Conservation (phyloP, 2,113 vertebrate genomes). For the Tonatia bakeri region DNA sequence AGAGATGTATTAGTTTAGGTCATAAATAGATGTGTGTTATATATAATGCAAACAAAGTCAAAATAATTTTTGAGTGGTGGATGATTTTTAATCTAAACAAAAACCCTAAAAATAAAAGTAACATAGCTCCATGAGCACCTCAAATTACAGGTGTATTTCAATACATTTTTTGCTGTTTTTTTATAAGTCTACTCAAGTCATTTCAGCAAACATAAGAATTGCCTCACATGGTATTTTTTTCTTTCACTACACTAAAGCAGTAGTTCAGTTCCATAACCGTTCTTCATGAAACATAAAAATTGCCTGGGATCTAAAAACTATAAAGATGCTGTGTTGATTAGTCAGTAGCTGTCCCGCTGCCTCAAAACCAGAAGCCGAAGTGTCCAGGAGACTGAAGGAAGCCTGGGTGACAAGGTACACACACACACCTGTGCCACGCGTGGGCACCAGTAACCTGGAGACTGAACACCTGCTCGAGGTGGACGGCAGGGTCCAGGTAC, state of each 20-base stretch:
- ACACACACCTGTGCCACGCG: neutral
- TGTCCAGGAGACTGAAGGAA: neutral
- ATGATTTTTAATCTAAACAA: neutral
- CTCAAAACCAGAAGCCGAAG: neutral
- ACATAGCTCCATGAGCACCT: neutral
- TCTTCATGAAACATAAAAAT: neutral
- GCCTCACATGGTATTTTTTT: neutral
- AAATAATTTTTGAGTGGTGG: neutral
- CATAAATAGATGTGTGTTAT: neutral
- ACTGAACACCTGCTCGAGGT: neutral
- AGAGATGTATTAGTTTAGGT: constrained; percentile 47
- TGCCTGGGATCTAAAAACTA: neutral
- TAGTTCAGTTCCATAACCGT: neutral
- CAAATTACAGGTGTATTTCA: neutral
- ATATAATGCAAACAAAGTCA: neutral
- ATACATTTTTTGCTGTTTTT: neutral
- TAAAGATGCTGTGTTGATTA: neutral
- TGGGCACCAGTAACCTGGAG: neutral
- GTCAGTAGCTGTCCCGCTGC: neutral
- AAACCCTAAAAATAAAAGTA: neutral
- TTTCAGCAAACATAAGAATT: neutral
- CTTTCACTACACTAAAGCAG: neutral
- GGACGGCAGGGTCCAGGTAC: neutral
- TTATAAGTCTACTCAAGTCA: neutral
- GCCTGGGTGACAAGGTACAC: neutral